A percentile compares a stretch with the other conserved stretches of the same genome.
Evolutionary conservation across 1,140 invertebrate genomes (phyloP).

Genomic region (Bombus cullumanus): DNA sequence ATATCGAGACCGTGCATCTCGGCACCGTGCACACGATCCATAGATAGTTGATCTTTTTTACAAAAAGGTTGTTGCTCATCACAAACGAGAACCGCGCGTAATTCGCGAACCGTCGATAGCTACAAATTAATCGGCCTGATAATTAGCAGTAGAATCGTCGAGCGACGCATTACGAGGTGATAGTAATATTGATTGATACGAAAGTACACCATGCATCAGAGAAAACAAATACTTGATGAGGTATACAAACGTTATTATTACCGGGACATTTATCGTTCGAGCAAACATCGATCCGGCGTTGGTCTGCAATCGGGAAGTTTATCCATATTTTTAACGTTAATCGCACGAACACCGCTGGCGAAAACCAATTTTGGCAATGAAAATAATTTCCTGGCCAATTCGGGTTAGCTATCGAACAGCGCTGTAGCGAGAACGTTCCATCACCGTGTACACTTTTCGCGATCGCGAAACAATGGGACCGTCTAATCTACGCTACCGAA

Average conservation of each 20-base stretch:
- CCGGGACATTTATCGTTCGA: constrained; percentile 8
- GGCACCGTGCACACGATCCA: background rate
- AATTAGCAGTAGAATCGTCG: constrained; percentile 6
- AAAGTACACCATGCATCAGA: too few species aligned
- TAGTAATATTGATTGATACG: background rate
- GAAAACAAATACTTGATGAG: constrained; percentile 17
- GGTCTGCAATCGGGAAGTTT: background rate
- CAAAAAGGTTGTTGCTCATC: too few species aligned
- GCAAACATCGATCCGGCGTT: background rate
- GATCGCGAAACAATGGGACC: constrained; percentile 55
- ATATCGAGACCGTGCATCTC: constrained; percentile 54
- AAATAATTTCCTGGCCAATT: constrained; percentile 31
- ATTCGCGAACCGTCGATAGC: background rate
- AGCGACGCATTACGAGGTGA: background rate
- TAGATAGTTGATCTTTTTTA: constrained; percentile 1
- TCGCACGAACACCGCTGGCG: background rate
- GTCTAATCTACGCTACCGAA: constrained; percentile 44
- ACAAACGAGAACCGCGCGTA: too few species aligned
- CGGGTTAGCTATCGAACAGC: background rate
- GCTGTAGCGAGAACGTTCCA: background rate
- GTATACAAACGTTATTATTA: background rate
- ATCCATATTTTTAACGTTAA: constrained; percentile 45
- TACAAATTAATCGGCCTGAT: background rate
- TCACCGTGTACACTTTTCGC: constrained; percentile 12
- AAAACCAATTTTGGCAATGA: constrained; percentile 5